Conservation (phyloP, 1,140 invertebrate species). For the Sycophaga agraensis region DNA sequence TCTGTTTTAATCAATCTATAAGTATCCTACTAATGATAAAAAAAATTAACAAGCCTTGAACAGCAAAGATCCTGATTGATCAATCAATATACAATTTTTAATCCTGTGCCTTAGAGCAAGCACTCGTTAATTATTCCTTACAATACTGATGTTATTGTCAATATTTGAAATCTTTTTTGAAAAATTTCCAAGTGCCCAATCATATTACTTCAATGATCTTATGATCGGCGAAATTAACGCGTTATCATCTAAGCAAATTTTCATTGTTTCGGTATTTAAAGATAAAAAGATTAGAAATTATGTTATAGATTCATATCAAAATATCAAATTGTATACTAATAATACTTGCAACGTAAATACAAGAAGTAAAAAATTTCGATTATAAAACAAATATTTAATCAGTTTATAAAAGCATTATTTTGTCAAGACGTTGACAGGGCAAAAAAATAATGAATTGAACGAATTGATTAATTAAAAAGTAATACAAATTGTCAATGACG, state of each 20-base stretch:
- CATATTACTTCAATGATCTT: neutral
- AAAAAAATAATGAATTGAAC: too few relatives aligned
- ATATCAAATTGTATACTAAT: too few relatives aligned
- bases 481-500: too few relatives aligned
- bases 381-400: too few relatives aligned
- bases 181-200: neutral
- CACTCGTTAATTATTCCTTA: slow-evolving; percentile 10
- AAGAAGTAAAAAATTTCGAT: too few relatives aligned
- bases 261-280: too few relatives aligned
- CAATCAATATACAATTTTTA: slow-evolving; percentile 7
- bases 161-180: neutral
- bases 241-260: neutral
- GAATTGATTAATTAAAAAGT: too few relatives aligned
- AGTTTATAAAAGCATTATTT: too few relatives aligned
- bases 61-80: slow-evolving; percentile 22
- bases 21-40: neutral
- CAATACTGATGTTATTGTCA: neutral
- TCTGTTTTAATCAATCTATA: slow-evolving; percentile 8
- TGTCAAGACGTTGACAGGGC: too few relatives aligned
- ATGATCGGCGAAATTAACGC: neutral
- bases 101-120: slow-evolving; percentile 21
- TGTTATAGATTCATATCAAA: too few relatives aligned
- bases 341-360: too few relatives aligned
- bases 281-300: too few relatives aligned
- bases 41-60: slow-evolving; percentile 16